Percentiles rank a stretch among this genome's conserved stretches.
phyloP scores from a whole-genome alignment of 2,113 vertebrate species.

The Nesospiza acunhae region DNA sequence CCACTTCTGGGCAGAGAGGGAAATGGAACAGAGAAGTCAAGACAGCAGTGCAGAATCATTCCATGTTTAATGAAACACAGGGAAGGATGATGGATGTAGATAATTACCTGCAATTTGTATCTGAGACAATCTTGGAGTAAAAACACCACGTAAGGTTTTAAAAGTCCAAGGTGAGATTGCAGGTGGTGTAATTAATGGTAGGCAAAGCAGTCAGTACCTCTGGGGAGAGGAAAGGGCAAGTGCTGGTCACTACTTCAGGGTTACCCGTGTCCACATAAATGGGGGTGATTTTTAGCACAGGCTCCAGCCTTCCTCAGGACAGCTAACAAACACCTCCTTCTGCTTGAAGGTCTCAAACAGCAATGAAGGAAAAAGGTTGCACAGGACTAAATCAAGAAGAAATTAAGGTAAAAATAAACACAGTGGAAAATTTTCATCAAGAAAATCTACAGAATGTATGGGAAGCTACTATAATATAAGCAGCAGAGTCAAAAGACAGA shows the following conservation, averaged over 20 bases:
- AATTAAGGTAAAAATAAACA: not conserved
- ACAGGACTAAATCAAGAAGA: not conserved
- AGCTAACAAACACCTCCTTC: not conserved
- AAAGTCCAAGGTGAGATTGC: not conserved
- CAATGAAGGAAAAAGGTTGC: not conserved
- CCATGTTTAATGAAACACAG: not conserved
- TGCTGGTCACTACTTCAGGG: not conserved
- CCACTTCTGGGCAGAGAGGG: not conserved
- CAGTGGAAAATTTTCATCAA: not conserved
- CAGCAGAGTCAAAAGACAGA: not conserved
- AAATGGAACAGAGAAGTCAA: not conserved
- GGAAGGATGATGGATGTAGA: slow-evolving; percentile 36
- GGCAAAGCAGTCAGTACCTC: not conserved
- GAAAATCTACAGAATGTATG: not conserved
- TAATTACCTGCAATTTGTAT: slow-evolving; percentile 39
- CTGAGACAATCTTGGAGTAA: not conserved
- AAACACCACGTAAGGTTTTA: not conserved
- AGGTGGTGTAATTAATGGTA: not conserved
- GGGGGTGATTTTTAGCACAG: not conserved
- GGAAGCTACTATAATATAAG: not conserved
- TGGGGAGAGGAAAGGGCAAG: not conserved
- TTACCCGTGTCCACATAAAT: not conserved
- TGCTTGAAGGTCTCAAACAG: not conserved
- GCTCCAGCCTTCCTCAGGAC: not conserved
- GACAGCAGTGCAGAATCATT: not conserved